phyloP scores from a whole-genome alignment of 2,113 vertebrate genomes.

The Vulpes lagopus region DNA sequence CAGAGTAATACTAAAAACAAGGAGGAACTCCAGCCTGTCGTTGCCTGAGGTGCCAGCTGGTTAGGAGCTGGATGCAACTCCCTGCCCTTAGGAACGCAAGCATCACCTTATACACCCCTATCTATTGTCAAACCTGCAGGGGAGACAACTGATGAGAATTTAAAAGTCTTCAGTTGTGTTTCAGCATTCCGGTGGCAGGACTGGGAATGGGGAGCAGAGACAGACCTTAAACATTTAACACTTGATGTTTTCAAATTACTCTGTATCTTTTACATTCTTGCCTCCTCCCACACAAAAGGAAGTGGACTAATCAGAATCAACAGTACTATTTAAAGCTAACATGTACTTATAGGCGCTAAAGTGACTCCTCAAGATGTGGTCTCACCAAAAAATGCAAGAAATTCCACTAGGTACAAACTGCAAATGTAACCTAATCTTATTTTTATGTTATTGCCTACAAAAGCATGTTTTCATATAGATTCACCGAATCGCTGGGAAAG shows the following conservation, averaged over 20 bases:
- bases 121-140: background rate
- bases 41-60: background rate
- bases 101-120: background rate
- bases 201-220: background rate
- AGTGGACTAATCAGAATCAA: background rate
- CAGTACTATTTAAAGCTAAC: slow-evolving; percentile 1
- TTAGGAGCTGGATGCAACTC: background rate
- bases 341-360: background rate
- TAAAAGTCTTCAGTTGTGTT: background rate
- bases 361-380: background rate
- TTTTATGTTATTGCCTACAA: background rate
- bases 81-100: background rate
- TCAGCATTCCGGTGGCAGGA: background rate
- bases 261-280: background rate
- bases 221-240: background rate
- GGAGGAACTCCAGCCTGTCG: background rate
- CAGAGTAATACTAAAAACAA: background rate
- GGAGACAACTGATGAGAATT: background rate
- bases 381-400: slow-evolving; percentile 3
- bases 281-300: background rate
- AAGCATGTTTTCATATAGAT: slow-evolving; percentile 9
- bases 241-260: slow-evolving; percentile 12
- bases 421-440: slow-evolving; percentile 3
- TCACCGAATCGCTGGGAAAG: background rate
- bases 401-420: background rate